Percentiles rank a stretch among this genome's conserved stretches.
Evolutionary conservation across 2,888 invertebrate genomes (phyloP).

Genomic region (Diarsia dahlii): DNA sequence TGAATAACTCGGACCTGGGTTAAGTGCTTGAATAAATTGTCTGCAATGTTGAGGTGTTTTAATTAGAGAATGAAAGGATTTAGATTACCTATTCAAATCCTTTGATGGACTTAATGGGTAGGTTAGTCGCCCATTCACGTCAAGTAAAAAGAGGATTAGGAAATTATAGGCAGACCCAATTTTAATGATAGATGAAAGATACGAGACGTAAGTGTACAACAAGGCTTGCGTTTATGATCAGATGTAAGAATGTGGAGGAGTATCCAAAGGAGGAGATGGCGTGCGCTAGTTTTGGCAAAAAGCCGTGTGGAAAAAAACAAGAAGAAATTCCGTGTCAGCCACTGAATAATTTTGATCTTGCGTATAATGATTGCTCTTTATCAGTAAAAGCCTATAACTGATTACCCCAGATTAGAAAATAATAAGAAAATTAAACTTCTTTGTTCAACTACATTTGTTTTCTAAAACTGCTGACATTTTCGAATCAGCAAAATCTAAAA

Average conservation of each 20-base stretch:
- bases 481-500: slow-evolving; percentile 18
- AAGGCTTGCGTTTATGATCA: neutral
- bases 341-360: too few species aligned
- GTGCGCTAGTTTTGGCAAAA: too few species aligned
- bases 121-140: neutral
- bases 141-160: neutral
- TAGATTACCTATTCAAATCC: slow-evolving; percentile 53
- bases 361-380: neutral
- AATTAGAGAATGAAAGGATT: slow-evolving; percentile 54
- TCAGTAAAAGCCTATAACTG: too few species aligned
- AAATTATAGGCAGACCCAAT: neutral
- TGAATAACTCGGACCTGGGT: slow-evolving; percentile 30
- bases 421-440: neutral
- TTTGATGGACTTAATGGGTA: slow-evolving; percentile 28
- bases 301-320: neutral
- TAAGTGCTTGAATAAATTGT: slow-evolving; percentile 58
- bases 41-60: slow-evolving; percentile 43
- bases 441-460: neutral
- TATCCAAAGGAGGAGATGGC: too few species aligned
- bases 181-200: neutral
- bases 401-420: too few species aligned
- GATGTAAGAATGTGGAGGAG: too few species aligned
- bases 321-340: neutral
- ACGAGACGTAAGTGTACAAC: neutral
- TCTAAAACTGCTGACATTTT: slow-evolving; percentile 19